Conservation (phyloP, 2,113 vertebrate genomes). For the Laterallus jamaicensis region DNA sequence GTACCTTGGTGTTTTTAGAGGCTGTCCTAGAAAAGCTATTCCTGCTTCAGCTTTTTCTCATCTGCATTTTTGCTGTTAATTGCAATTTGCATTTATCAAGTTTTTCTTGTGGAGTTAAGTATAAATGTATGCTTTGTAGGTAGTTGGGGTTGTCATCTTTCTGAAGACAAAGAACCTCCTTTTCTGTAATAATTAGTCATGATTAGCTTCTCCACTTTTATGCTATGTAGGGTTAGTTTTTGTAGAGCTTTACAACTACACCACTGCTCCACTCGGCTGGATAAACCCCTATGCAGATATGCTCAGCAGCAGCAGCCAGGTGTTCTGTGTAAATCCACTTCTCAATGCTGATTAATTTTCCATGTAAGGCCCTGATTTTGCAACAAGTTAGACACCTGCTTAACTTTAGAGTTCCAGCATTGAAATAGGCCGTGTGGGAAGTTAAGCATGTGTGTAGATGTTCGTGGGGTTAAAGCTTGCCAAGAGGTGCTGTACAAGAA, state of each 20-base stretch:
- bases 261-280: not conserved
- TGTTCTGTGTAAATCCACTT: conserved; percentile 31
- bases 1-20: not conserved
- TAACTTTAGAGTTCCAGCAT: not conserved
- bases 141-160: rapidly evolving
- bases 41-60: not conserved
- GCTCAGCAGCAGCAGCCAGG: conserved; percentile 17
- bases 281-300: not conserved
- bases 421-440: not conserved
- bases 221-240: not conserved
- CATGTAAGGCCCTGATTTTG: conserved; percentile 1
- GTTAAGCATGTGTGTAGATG: not conserved
- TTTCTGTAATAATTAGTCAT: not conserved
- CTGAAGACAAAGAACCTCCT: not conserved
- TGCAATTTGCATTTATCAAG: rapidly evolving
- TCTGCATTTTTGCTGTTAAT: not conserved
- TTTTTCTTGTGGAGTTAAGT: not conserved
- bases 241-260: rapidly evolving
- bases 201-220: not conserved
- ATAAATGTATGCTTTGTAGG: not conserved
- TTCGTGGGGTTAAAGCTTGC: not conserved
- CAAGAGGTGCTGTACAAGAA: not conserved
- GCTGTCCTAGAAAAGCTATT: not conserved
- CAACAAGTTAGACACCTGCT: not conserved
- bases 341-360: conserved; percentile 21